A percentile compares a stretch with the other conserved stretches of the same genome.
Conservation (phyloP, 2,797 vertebrate genomes). For the Micrastur ruficollis region DNA sequence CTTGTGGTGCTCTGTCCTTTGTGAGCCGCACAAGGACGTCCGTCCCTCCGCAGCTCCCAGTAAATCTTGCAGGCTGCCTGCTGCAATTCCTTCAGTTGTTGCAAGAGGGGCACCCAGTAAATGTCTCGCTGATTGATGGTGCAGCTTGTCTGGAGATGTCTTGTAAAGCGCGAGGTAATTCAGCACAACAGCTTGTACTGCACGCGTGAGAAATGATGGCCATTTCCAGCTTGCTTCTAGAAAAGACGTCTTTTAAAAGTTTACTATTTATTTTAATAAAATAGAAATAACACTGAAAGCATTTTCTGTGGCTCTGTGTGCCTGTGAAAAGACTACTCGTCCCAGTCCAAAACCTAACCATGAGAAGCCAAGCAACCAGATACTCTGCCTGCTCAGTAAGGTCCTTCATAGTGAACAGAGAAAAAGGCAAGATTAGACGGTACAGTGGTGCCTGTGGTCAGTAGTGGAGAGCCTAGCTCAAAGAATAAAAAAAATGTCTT, state of each 20-base stretch:
- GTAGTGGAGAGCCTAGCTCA: background rate
- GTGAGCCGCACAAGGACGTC: background rate
- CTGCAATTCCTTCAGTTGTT: slow-evolving; percentile 9
- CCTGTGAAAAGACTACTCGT: background rate
- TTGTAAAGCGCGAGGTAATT: slow-evolving; percentile 53
- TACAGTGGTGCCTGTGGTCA: background rate
- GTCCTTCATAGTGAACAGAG: rapidly evolving
- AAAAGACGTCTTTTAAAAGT: slow-evolving; percentile 12
- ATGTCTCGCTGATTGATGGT: slow-evolving; percentile 59
- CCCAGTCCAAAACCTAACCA: rapidly evolving
- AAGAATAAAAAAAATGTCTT: background rate
- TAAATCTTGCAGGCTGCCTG: slow-evolving; percentile 25
- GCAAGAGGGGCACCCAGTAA: slow-evolving; percentile 39
- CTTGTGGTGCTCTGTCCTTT: background rate
- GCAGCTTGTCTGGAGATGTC: slow-evolving; percentile 26
- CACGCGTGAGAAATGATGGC: slow-evolving; percentile 26
- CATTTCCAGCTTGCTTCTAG: background rate
- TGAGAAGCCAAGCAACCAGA: background rate
- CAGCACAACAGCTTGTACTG: slow-evolving; percentile 16
- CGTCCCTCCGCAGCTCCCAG: background rate
- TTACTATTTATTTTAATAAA: slow-evolving; percentile 59
- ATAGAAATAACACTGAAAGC: background rate
- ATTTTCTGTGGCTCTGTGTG: background rate
- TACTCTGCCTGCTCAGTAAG: rapidly evolving
- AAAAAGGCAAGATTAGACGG: background rate